phyloP scores from a whole-genome alignment of 2,888 invertebrate genomes.

The Sisyra terminalis region DNA sequence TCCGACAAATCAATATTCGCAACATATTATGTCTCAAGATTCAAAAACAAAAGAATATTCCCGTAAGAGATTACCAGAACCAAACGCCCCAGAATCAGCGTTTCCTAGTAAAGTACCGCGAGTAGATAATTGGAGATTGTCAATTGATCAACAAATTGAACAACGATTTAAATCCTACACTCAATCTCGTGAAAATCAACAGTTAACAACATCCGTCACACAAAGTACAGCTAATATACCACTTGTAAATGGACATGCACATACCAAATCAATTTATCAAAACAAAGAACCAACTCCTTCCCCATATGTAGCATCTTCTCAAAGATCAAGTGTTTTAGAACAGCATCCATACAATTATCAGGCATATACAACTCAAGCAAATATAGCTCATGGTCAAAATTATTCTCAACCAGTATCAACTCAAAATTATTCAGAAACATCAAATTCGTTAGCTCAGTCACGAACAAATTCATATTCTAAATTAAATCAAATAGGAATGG shows the following conservation, averaged over 20 bases:
- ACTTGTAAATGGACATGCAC: background rate
- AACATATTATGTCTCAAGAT: slow-evolving; percentile 8
- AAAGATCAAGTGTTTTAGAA: slow-evolving; percentile 5
- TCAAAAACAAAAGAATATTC: background rate
- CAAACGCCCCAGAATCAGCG: slow-evolving; percentile 3
- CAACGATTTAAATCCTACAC: slow-evolving; percentile 29
- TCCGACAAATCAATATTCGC: slow-evolving; percentile 14
- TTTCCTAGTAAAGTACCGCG: slow-evolving; percentile 29
- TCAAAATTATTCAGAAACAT: background rate
- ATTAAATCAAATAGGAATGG: slow-evolving; percentile 9
- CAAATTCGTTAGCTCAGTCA: slow-evolving; percentile 10
- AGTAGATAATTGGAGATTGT: slow-evolving; percentile 33
- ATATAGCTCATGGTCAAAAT: background rate
- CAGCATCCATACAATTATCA: slow-evolving; percentile 1
- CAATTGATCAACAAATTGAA: slow-evolving; percentile 36
- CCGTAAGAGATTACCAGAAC: background rate
- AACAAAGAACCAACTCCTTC: slow-evolving; percentile 10
- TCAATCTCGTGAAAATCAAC: slow-evolving; percentile 15
- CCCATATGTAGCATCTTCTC: slow-evolving; percentile 8
- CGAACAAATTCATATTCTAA: slow-evolving; percentile 19
- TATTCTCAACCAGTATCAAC: slow-evolving; percentile 13
- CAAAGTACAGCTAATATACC: background rate
- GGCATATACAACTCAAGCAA: background rate
- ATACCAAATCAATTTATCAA: too few relatives aligned
- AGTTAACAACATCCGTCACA: background rate